Evolutionary conservation across 2,113 vertebrate genomes (phyloP).

Genomic region (Trochalopteron elliotii): DNA sequence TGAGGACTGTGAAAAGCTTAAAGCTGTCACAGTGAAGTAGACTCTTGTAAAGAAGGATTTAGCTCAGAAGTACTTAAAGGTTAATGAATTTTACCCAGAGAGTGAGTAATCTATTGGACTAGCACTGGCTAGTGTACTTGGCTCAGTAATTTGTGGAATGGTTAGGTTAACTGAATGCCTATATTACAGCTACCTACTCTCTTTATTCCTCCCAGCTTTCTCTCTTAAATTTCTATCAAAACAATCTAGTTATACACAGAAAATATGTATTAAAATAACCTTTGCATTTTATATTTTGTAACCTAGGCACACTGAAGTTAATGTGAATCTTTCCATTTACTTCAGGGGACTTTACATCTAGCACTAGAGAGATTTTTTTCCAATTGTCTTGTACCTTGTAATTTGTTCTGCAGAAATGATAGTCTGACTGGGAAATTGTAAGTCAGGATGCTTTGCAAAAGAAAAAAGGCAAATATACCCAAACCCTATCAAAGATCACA

Average conservation of each 20-base stretch:
- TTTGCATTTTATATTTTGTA: not conserved
- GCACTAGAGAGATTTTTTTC: not conserved
- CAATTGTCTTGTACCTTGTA: not conserved
- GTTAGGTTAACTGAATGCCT: not conserved
- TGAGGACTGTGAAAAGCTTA: constrained; percentile 34
- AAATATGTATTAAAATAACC: not conserved
- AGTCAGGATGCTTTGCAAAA: not conserved
- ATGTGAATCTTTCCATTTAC: not conserved
- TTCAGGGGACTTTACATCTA: not conserved
- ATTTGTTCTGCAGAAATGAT: not conserved
- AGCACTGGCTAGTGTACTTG: not conserved
- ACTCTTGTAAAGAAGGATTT: constrained; percentile 52
- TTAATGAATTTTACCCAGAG: constrained; percentile 66
- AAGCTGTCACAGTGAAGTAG: constrained; percentile 32
- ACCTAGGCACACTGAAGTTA: not conserved
- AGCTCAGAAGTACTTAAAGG: constrained; percentile 61
- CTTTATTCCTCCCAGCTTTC: not conserved
- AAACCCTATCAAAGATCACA: not conserved
- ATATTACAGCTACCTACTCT: not conserved
- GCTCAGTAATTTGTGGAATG: not conserved
- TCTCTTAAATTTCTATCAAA: not conserved
- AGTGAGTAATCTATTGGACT: constrained; percentile 49
- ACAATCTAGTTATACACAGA: not conserved
- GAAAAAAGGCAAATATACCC: not conserved
- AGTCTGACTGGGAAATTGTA: not conserved